These are phyloP conservation scores for Solenopsis invicta DNA, from an alignment of 1,140 invertebrate genomes.

Conservation along the genomic window DNA sequence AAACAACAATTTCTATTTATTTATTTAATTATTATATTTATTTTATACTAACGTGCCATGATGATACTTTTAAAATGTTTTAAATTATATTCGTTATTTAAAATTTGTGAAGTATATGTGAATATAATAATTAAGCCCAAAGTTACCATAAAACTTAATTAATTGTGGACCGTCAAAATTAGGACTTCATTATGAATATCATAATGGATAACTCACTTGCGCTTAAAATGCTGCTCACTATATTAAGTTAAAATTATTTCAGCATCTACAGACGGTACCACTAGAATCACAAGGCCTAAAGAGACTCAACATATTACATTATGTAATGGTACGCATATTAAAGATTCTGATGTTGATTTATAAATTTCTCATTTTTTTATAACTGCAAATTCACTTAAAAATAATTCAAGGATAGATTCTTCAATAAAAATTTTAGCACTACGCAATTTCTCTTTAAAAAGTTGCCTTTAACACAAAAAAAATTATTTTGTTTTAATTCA, in stretches of 20 bases:
- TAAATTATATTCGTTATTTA: not conserved
- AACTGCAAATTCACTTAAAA: not conserved
- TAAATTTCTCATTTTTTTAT: not conserved
- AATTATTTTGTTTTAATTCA: too few relatives aligned
- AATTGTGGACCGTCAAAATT: not conserved
- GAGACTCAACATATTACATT: not conserved
- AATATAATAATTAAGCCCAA: not conserved
- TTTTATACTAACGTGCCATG: not conserved
- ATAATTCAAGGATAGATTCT: not conserved
- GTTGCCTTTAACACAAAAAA: not conserved
- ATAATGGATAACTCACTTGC: not conserved
- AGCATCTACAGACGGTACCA: not conserved
- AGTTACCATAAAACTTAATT: constrained; percentile 11
- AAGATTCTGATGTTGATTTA: not conserved
- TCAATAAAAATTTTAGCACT: not conserved
- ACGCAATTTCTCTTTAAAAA: not conserved
- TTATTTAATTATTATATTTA: not conserved
- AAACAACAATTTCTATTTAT: not conserved
- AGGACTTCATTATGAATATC: not conserved
- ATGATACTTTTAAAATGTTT: not conserved
- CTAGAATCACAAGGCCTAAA: not conserved
- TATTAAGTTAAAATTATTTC: constrained; percentile 31
- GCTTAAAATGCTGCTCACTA: constrained; percentile 12
- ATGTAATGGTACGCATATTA: not conserved
- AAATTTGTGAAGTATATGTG: not conserved